Evolutionary conservation across 2,113 vertebrate genomes (phyloP).

Genomic region (Lutjanus erythropterus): DNA sequence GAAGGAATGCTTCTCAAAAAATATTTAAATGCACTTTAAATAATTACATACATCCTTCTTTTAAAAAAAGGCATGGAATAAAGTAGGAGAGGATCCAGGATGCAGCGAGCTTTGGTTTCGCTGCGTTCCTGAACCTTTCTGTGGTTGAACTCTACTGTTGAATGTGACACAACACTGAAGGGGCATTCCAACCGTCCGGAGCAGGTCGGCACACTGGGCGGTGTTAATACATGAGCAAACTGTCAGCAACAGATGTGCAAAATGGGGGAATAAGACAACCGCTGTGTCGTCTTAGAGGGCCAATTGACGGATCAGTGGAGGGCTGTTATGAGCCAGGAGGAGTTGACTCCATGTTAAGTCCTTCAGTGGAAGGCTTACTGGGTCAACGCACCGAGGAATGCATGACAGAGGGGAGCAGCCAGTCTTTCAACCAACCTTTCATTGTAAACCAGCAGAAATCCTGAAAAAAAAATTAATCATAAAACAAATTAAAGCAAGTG

Average conservation of each 20-base stretch:
- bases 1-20: conserved; percentile 85
- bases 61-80: conserved; percentile 67
- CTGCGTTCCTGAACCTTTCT: conserved; percentile 24
- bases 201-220: conserved; percentile 13
- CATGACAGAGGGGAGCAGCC: conserved; percentile 28
- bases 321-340: conserved; percentile 8
- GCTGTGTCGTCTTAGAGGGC: neutral
- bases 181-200: conserved; percentile 24
- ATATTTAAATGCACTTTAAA: conserved; percentile 87
- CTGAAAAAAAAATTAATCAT: conserved; percentile 31
- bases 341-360: conserved; percentile 9
- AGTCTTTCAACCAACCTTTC: conserved; percentile 34
- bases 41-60: conserved; percentile 83
- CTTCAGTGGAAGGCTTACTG: conserved; percentile 34
- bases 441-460: conserved; percentile 56
- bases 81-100: conserved; percentile 40
- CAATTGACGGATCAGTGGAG: conserved; percentile 18
- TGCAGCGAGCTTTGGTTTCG: conserved; percentile 40
- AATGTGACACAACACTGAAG: conserved; percentile 55
- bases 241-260: conserved; percentile 33
- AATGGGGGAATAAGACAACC: conserved; percentile 21
- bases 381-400: conserved; percentile 51
- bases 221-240: conserved; percentile 47
- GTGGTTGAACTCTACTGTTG: conserved; percentile 27
- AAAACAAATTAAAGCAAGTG: conserved; percentile 53